Conservation (phyloP, 2,888 invertebrate species). For the Heliconius ismenius region DNA sequence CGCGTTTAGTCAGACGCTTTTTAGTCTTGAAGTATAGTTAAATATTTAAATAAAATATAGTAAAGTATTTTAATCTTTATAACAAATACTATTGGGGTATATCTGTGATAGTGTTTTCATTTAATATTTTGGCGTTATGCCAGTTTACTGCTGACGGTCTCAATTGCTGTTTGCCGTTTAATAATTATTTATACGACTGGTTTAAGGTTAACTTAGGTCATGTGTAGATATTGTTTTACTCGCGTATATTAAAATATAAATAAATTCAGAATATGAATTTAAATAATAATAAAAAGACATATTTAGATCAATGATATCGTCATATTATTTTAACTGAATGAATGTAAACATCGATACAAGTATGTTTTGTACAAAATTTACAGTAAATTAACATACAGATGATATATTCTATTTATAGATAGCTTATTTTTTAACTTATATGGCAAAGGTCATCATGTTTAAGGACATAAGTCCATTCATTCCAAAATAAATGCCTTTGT, state of each 20-base stretch:
- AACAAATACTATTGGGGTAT: not conserved
- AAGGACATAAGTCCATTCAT: not conserved
- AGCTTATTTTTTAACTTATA: not conserved
- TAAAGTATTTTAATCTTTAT: not conserved
- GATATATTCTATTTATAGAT: constrained; percentile 6
- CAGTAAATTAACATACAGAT: constrained; percentile 12
- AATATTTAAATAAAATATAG: too few species aligned
- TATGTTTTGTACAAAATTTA: not conserved
- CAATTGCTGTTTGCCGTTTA: constrained; percentile 9
- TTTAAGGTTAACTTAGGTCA: constrained; percentile 24
- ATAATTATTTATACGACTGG: constrained; percentile 18
- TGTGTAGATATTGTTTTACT: constrained; percentile 5
- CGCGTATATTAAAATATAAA: not conserved
- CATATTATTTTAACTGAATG: not conserved
- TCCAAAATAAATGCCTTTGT: constrained; percentile 2
- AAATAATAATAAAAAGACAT: too few species aligned
- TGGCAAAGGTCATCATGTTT: not conserved
- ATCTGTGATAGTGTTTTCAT: not conserved
- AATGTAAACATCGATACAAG: not conserved
- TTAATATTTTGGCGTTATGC: constrained; percentile 13
- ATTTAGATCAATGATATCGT: too few species aligned
- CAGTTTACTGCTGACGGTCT: not conserved
- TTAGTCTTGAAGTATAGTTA: not conserved
- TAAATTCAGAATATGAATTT: too few species aligned
- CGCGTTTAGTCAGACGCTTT: not conserved